Conservation (phyloP, 2,888 invertebrate genomes). For the Lepidocyrtinus sp. region DNA sequence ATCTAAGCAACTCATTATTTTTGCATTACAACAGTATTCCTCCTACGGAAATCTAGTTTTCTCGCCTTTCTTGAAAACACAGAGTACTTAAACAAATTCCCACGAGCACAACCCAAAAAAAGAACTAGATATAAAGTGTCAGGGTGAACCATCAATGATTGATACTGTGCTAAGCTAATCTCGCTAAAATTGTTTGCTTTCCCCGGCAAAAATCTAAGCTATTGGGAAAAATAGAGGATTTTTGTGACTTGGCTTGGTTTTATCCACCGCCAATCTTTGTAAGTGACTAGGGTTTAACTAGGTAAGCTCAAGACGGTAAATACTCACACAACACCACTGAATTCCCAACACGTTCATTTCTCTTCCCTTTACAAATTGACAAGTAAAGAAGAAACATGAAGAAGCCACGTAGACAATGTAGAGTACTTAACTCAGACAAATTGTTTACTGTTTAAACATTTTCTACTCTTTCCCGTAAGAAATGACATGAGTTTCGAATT, state of each 20-base stretch:
- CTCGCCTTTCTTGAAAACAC: conserved; percentile 6
- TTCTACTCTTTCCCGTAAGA: no score
- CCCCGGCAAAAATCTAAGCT: no score
- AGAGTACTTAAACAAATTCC: conserved; percentile 65
- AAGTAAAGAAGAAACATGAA: conserved; percentile 50
- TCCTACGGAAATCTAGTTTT: no score
- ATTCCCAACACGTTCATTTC: conserved; percentile 56
- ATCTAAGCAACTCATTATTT: conserved; percentile 55
- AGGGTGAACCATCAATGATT: conserved; percentile 65
- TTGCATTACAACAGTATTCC: conserved; percentile 44
- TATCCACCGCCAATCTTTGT: no score
- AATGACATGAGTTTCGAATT: conserved; percentile 32
- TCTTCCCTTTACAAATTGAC: conserved; percentile 53
- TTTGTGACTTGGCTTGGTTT: no score
- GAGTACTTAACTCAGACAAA: conserved; percentile 56
- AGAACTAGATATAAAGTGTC: conserved; percentile 36
- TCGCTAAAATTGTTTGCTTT: conserved; percentile 50
- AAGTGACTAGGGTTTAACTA: no score
- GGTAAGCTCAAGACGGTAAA: background rate
- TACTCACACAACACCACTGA: conserved; percentile 51
- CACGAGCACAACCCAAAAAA: conserved; percentile 61
- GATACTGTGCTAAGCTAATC: conserved; percentile 66
- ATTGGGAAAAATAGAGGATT: no score
- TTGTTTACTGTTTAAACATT: conserved; percentile 50
- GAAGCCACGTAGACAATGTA: conserved; percentile 43